phyloP scores from a whole-genome alignment of 2,888 invertebrate genomes.

The Acanthosepion pharaonis region DNA sequence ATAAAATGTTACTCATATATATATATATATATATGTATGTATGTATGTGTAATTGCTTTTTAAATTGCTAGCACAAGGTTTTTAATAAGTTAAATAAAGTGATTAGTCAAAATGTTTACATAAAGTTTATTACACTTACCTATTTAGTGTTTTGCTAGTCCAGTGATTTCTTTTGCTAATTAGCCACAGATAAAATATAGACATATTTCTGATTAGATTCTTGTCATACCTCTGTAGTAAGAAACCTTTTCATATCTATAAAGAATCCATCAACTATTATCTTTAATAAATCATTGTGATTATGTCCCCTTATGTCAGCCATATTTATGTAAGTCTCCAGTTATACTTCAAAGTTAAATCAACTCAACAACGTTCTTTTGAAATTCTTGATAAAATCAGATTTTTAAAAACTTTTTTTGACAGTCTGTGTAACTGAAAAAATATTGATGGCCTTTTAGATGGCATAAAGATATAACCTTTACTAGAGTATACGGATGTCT shows the following conservation, averaged over 20 bases:
- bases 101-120: not conserved
- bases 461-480: not conserved
- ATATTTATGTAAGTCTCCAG: not conserved
- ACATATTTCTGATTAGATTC: not conserved
- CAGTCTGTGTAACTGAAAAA: not conserved
- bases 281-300: not conserved
- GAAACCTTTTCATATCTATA: not conserved
- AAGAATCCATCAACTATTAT: not conserved
- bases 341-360: not conserved
- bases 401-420: not conserved
- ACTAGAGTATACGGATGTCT: not conserved
- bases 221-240: not conserved
- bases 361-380: not conserved
- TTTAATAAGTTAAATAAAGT: no score
- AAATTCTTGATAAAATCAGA: not conserved
- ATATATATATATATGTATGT: no score
- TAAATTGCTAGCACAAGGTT: no score
- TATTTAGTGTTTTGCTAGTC: not conserved
- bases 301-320: not conserved
- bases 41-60: no score
- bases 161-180: not conserved
- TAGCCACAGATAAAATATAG: not conserved
- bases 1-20: no score
- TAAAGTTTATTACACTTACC: not conserved
- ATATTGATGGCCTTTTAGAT: not conserved